These are phyloP conservation scores for Papilio demoleus DNA, from an alignment of 2,888 invertebrate species.

Conservation along the genomic window DNA sequence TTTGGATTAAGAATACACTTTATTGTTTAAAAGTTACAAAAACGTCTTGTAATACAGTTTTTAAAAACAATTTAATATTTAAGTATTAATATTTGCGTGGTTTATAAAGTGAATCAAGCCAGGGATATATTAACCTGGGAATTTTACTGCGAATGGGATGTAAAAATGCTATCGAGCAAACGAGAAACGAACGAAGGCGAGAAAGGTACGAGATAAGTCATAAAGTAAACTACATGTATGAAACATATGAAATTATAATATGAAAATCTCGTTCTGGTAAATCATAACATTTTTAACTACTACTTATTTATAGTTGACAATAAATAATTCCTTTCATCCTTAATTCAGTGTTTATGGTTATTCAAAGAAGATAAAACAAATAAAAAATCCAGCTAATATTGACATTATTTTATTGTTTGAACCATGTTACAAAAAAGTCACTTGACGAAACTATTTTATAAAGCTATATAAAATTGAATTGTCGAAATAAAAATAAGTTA, in stretches of 20 bases:
- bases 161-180: conserved; percentile 18
- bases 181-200: conserved; percentile 6
- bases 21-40: background rate
- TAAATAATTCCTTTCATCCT: too few species aligned
- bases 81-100: background rate
- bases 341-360: too few species aligned
- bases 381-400: too few species aligned
- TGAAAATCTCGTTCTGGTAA: background rate
- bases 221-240: background rate
- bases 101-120: conserved; percentile 3
- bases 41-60: background rate
- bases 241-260: background rate
- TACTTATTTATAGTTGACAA: too few species aligned
- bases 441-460: too few species aligned
- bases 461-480: conserved; percentile 11
- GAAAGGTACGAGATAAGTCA: conserved; percentile 4
- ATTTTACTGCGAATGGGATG: conserved; percentile 15
- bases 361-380: too few species aligned
- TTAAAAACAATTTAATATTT: background rate
- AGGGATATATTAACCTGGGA: background rate
- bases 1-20: conserved; percentile 7
- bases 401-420: too few species aligned
- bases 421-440: too few species aligned
- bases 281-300: too few species aligned
- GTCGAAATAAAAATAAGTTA: conserved; percentile 17